A percentile compares a stretch with the other conserved stretches of the same genome.
These are phyloP conservation scores for Calidris pugnax DNA, from an alignment of 2,113 vertebrate genomes.

Conservation along the genomic window DNA sequence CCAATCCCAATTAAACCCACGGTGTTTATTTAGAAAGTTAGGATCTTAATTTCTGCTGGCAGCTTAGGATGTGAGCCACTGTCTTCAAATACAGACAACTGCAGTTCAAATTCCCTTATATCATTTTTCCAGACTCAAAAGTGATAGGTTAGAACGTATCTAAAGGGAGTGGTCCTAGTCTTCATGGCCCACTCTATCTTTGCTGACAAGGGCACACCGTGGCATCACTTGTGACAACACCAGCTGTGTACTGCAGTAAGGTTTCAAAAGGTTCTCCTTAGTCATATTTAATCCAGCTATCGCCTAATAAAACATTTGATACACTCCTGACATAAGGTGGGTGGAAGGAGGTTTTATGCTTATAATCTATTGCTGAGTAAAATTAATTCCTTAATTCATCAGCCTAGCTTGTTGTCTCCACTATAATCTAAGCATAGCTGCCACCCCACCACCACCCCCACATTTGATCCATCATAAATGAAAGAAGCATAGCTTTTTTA, in stretches of 20 bases:
- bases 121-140: not conserved
- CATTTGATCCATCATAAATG: not conserved
- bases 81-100: not conserved
- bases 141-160: not conserved
- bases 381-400: not conserved
- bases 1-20: not conserved
- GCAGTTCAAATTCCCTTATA: not conserved
- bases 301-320: not conserved
- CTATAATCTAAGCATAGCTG: not conserved
- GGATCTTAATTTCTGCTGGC: not conserved
- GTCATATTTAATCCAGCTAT: not conserved
- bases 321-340: constrained; percentile 45
- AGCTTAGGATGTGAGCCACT: not conserved
- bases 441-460: not conserved
- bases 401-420: not conserved
- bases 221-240: not conserved
- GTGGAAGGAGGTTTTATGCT: not conserved
- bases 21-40: not conserved
- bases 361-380: not conserved
- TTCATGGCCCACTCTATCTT: not conserved
- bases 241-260: not conserved
- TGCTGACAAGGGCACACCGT: not conserved
- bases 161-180: not conserved
- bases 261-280: not conserved
- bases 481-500: not conserved